These are phyloP conservation scores for Eumerus sabulonum DNA, from an alignment of 2,888 invertebrate genomes.

Conservation along the genomic window DNA sequence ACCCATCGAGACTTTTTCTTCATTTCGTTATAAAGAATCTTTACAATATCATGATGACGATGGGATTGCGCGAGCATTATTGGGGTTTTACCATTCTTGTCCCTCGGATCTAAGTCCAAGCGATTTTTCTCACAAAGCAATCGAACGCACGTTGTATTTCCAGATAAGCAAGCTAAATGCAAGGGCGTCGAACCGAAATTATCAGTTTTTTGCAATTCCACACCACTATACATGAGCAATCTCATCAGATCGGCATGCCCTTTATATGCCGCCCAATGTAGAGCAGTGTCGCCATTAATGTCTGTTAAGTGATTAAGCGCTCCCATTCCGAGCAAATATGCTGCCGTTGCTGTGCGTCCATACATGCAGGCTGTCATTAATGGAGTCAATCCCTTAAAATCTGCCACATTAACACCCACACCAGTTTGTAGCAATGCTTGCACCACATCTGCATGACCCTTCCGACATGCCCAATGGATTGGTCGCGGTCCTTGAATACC, in stretches of 20 bases:
- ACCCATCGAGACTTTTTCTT: slow-evolving; percentile 91
- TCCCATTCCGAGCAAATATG: slow-evolving; percentile 93
- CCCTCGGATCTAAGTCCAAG: slow-evolving; percentile 90
- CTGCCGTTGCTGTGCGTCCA: slow-evolving; percentile 93
- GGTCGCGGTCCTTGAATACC: slow-evolving; percentile 91
- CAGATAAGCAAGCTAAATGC: slow-evolving; percentile 93
- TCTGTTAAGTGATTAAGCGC: slow-evolving; percentile 92
- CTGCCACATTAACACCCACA: slow-evolving; percentile 92
- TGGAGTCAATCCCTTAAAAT: slow-evolving; percentile 92
- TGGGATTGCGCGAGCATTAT: slow-evolving; percentile 93
- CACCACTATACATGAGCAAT: slow-evolving; percentile 93
- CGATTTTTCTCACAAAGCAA: slow-evolving; percentile 94
- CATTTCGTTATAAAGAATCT: slow-evolving; percentile 88
- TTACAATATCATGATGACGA: slow-evolving; percentile 90
- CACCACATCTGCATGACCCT: slow-evolving; percentile 94
- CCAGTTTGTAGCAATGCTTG: slow-evolving; percentile 89
- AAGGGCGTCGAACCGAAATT: slow-evolving; percentile 95
- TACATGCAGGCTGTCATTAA: slow-evolving; percentile 96
- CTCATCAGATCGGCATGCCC: slow-evolving; percentile 93
- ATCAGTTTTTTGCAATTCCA: slow-evolving; percentile 92
- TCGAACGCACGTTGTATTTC: slow-evolving; percentile 91
- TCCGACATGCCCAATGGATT: slow-evolving; percentile 96
- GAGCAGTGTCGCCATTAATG: slow-evolving; percentile 94
- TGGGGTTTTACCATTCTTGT: slow-evolving; percentile 95
- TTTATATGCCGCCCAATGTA: slow-evolving; percentile 97